Percentiles rank a stretch among this genome's conserved stretches.
Conservation (phyloP, 2,113 vertebrate species). For the Eira barbara region DNA sequence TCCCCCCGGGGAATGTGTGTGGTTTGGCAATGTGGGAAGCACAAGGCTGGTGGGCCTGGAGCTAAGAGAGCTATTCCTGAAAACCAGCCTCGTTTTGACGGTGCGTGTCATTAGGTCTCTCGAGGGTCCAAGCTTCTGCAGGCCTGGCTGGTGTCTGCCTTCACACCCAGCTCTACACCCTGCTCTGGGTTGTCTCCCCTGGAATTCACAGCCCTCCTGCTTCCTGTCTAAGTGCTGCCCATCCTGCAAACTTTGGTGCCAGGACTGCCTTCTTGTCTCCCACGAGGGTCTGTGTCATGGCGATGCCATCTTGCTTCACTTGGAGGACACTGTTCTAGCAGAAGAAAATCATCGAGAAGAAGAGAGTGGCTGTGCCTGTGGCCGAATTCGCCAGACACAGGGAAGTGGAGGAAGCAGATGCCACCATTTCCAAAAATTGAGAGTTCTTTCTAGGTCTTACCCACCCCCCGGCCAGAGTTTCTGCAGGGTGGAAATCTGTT, state of each 20-base stretch:
- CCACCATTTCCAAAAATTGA: background rate
- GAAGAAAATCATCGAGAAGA: background rate
- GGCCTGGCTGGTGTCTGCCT: background rate
- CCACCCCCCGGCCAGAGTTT: background rate
- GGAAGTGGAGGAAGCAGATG: background rate
- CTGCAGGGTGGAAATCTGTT: background rate
- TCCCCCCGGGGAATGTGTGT: too few relatives aligned
- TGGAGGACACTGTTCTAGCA: too few relatives aligned
- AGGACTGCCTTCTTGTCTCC: background rate
- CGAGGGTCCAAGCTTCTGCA: background rate
- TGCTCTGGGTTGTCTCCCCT: background rate
- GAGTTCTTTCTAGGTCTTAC: background rate
- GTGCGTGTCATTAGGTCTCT: background rate
- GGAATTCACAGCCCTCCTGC: background rate
- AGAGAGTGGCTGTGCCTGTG: background rate
- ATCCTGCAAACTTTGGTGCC: background rate
- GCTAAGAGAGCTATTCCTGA: background rate
- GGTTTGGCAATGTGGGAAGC: background rate
- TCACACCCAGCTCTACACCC: background rate
- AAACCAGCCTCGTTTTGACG: background rate
- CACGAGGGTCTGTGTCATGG: background rate
- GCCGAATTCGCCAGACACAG: background rate
- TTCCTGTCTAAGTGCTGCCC: background rate
- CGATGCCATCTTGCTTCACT: background rate
- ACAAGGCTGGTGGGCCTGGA: background rate